A percentile compares a stretch with the other conserved stretches of the same genome.
These are phyloP conservation scores for Dorcus parallelipipedus DNA, from an alignment of 2,888 invertebrate genomes.

Conservation along the genomic window DNA sequence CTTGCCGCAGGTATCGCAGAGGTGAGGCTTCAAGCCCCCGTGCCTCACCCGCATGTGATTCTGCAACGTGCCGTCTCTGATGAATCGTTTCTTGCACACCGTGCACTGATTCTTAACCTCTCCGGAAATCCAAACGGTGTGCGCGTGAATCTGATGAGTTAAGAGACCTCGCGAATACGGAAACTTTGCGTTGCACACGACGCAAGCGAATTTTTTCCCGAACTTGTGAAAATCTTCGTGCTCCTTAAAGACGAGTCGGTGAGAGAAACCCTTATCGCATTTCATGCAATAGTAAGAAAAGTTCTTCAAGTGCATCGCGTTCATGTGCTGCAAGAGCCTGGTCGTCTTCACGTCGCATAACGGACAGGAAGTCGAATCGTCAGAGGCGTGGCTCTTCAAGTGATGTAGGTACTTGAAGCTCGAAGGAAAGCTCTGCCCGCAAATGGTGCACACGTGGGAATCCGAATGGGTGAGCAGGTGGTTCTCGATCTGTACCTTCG, in stretches of 20 bases:
- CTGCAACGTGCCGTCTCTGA: slow-evolving; percentile 42
- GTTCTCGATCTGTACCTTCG: slow-evolving; percentile 20
- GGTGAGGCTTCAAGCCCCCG: slow-evolving; percentile 24
- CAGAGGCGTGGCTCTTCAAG: slow-evolving; percentile 30
- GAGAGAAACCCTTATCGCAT: slow-evolving; percentile 56
- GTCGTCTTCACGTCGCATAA: slow-evolving; percentile 38
- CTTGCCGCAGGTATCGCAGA: slow-evolving; percentile 44
- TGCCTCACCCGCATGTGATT: slow-evolving; percentile 46
- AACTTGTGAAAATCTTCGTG: slow-evolving; percentile 56
- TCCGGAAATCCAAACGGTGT: slow-evolving; percentile 45
- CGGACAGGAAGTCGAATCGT: slow-evolving; percentile 35
- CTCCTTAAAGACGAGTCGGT: slow-evolving; percentile 53
- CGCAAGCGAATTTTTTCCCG: slow-evolving; percentile 50
- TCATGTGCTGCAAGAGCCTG: slow-evolving; percentile 30
- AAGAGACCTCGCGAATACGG: slow-evolving; percentile 47
- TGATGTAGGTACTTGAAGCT: slow-evolving; percentile 42
- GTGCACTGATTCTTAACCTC: slow-evolving; percentile 22
- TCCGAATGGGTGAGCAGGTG: slow-evolving; percentile 25
- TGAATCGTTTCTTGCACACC: slow-evolving; percentile 32
- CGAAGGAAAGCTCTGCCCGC: slow-evolving; percentile 36
- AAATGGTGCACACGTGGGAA: slow-evolving; percentile 9
- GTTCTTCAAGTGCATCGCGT: slow-evolving; percentile 3
- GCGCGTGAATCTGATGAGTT: slow-evolving; percentile 38
- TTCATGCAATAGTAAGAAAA: slow-evolving; percentile 32
- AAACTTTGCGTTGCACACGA: slow-evolving; percentile 53